phyloP scores from a whole-genome alignment of 2,888 invertebrate species.

The Elegia similella region DNA sequence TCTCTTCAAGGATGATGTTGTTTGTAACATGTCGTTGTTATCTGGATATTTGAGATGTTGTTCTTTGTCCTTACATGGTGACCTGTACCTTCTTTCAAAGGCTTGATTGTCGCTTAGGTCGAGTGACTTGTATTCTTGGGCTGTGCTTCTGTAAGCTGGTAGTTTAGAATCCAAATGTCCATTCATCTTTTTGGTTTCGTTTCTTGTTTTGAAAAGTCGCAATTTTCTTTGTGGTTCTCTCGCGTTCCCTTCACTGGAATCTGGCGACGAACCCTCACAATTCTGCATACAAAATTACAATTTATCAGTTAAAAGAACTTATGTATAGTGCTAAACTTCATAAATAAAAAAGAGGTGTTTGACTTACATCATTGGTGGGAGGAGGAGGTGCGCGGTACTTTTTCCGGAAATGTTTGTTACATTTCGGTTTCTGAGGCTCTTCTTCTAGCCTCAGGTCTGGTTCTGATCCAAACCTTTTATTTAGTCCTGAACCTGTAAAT shows the following conservation, averaged over 20 bases:
- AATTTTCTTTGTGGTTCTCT: slow-evolving; percentile 80
- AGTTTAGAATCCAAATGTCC: slow-evolving; percentile 56
- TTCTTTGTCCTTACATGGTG: slow-evolving; percentile 70
- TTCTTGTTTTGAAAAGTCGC: slow-evolving; percentile 88
- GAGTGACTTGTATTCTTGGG: slow-evolving; percentile 65
- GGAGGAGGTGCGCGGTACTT: slow-evolving; percentile 90
- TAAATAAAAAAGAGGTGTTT: too few relatives aligned
- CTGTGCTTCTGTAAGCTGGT: slow-evolving; percentile 50
- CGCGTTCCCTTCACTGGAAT: slow-evolving; percentile 79
- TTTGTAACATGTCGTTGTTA: slow-evolving; percentile 67
- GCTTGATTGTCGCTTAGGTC: slow-evolving; percentile 57
- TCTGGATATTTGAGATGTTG: slow-evolving; percentile 70
- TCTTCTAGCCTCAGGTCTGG: slow-evolving; percentile 84
- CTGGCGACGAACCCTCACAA: slow-evolving; percentile 81
- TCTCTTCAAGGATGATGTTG: slow-evolving; percentile 63
- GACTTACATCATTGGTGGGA: slow-evolving; percentile 60
- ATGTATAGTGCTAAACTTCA: too few relatives aligned
- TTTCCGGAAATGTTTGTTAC: slow-evolving; percentile 84
- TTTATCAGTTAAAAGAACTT: neutral
- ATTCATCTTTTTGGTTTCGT: slow-evolving; percentile 84
- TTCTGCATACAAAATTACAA: slow-evolving; percentile 41
- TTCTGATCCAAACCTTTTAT: slow-evolving; percentile 87
- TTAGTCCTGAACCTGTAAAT: slow-evolving; percentile 54
- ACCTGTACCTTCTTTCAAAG: slow-evolving; percentile 70
- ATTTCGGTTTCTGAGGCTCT: slow-evolving; percentile 59